phyloP scores from a whole-genome alignment of 2,888 invertebrate genomes.

The Drosophila bunnanda region DNA sequence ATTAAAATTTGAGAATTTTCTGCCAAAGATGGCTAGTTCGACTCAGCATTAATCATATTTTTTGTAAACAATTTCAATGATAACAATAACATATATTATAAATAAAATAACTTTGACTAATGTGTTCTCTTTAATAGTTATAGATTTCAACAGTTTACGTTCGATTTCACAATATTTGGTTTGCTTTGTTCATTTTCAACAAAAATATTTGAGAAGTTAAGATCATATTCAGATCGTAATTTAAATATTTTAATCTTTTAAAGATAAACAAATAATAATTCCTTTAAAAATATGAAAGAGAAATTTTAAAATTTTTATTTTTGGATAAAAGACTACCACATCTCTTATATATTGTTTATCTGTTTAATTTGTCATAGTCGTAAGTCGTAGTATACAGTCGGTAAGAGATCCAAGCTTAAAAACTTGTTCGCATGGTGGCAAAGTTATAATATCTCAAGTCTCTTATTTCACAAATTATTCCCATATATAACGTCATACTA shows the following conservation, averaged over 20 bases:
- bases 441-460: neutral
- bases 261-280: neutral
- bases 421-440: neutral
- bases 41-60: too few relatives aligned
- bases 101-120: too few relatives aligned
- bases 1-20: too few relatives aligned
- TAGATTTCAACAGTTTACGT: neutral
- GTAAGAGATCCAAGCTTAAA: neutral
- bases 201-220: neutral
- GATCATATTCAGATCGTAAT: neutral
- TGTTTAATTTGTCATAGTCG: neutral
- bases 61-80: too few relatives aligned
- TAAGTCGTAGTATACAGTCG: neutral
- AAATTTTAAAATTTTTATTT: neutral
- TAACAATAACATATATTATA: too few relatives aligned
- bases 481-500: neutral
- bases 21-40: too few relatives aligned
- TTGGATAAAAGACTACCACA: neutral
- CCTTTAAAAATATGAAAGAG: neutral
- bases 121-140: neutral
- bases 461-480: conserved; percentile 4
- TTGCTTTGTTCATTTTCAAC: neutral
- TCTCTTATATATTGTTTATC: neutral
- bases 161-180: neutral
- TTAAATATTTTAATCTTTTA: neutral